phyloP scores from a whole-genome alignment of 2,888 invertebrate genomes.

The Epinotia ramella region DNA sequence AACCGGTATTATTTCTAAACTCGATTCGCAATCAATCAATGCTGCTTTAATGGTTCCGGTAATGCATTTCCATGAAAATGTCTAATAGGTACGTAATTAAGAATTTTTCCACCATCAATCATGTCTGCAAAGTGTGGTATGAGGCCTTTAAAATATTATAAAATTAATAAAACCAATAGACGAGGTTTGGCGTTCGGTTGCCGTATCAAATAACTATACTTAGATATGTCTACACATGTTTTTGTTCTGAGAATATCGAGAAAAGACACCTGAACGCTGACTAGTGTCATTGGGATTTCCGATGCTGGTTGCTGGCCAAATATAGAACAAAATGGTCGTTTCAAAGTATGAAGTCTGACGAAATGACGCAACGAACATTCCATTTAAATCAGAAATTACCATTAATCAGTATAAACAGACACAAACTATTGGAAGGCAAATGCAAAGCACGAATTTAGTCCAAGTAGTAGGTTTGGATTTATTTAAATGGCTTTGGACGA shows the following conservation, averaged over 20 bases:
- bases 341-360: slow-evolving; percentile 3
- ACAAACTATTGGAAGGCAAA: neutral
- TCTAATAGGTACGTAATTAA: slow-evolving; percentile 6
- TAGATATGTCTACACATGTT: slow-evolving; percentile 9
- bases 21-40: slow-evolving; percentile 6
- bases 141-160: neutral
- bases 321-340: slow-evolving; percentile 19
- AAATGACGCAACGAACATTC: slow-evolving; percentile 15
- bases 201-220: slow-evolving; percentile 29
- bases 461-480: neutral
- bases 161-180: slow-evolving; percentile 26
- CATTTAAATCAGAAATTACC: slow-evolving; percentile 9
- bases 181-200: slow-evolving; percentile 2
- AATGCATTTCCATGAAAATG: slow-evolving; percentile 23
- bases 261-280: slow-evolving; percentile 23
- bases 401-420: slow-evolving; percentile 8
- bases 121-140: slow-evolving; percentile 10
- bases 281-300: slow-evolving; percentile 32
- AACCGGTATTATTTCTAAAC: slow-evolving; percentile 12
- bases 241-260: slow-evolving; percentile 14
- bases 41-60: neutral
- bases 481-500: neutral
- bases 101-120: slow-evolving; percentile 17
- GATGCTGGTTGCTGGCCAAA: slow-evolving; percentile 12
- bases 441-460: slow-evolving; percentile 7